A percentile compares a stretch with the other conserved stretches of the same genome.
These are phyloP conservation scores for Sminthopsis crassicaudata DNA, from an alignment of 2,113 vertebrate genomes.

Conservation along the genomic window DNA sequence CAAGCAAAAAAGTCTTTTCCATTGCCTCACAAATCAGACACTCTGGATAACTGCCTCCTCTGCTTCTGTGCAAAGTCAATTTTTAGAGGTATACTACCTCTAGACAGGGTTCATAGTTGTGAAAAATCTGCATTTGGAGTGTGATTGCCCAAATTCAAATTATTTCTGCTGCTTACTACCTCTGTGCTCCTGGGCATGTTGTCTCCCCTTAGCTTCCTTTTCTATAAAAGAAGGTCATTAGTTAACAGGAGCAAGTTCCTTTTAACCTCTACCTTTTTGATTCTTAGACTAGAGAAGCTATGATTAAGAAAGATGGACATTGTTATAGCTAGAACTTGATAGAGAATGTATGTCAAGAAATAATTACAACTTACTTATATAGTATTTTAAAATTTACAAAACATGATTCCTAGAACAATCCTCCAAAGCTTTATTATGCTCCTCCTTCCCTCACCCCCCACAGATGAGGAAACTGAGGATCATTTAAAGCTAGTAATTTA, in stretches of 20 bases:
- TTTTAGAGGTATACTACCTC: not conserved
- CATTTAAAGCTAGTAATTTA: not conserved
- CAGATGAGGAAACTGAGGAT: not conserved
- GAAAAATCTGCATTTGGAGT: not conserved
- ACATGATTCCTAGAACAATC: not conserved
- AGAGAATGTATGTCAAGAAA: not conserved
- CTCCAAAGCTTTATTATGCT: not conserved
- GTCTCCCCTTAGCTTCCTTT: not conserved
- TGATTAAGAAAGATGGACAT: not conserved
- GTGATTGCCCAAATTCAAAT: not conserved
- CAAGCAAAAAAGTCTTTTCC: not conserved
- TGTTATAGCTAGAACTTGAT: not conserved
- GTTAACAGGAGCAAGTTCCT: not conserved
- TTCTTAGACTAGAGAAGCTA: not conserved
- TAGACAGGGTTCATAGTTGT: not conserved
- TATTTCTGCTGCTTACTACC: not conserved
- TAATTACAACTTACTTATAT: not conserved
- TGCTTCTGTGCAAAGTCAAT: not conserved
- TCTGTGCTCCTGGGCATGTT: not conserved
- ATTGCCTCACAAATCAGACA: not conserved
- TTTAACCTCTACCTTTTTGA: not conserved
- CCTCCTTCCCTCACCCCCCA: too few species aligned
- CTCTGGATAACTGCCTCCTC: not conserved
- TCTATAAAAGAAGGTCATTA: not conserved
- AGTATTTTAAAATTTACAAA: not conserved